Conservation (phyloP, 2,888 invertebrate genomes). For the Trimorus sp. region DNA sequence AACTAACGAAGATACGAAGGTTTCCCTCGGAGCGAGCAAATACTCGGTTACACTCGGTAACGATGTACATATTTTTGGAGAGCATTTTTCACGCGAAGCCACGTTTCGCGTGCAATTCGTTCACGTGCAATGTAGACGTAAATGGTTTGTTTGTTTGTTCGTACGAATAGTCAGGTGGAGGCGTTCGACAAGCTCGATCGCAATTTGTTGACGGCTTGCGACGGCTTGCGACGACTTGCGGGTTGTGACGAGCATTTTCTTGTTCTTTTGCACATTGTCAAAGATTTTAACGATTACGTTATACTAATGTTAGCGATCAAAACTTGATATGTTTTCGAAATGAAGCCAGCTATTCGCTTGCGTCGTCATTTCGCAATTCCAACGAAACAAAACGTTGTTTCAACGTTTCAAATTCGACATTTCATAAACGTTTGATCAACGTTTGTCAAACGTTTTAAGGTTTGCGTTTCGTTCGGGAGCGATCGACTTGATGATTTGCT, state of each 20-base stretch:
- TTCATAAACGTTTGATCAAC: no score
- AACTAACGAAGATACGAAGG: no score
- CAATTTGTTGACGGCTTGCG: slow-evolving; percentile 28
- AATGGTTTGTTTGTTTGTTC: neutral
- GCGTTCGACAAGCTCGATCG: slow-evolving; percentile 40
- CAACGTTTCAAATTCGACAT: no score
- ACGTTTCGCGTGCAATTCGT: no score
- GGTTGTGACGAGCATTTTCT: slow-evolving; percentile 42
- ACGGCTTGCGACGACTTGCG: slow-evolving; percentile 15
- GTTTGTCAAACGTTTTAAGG: no score
- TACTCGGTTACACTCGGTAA: slow-evolving; percentile 43
- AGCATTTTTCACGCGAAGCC: neutral
- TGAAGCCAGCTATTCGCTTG: neutral
- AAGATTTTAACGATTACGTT: slow-evolving; percentile 18
- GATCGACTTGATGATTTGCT: no score
- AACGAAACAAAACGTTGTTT: no score
- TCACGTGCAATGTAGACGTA: no score
- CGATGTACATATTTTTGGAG: slow-evolving; percentile 33
- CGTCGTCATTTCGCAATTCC: no score
- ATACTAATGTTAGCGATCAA: slow-evolving; percentile 24
- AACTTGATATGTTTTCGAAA: slow-evolving; percentile 4
- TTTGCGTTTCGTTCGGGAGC: no score
- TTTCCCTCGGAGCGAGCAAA: slow-evolving; percentile 23
- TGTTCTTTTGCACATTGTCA: slow-evolving; percentile 6
- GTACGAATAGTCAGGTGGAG: no score